Evolutionary conservation across 2,113 vertebrate species (phyloP).

Genomic region (Sakesphorus luctuosus): DNA sequence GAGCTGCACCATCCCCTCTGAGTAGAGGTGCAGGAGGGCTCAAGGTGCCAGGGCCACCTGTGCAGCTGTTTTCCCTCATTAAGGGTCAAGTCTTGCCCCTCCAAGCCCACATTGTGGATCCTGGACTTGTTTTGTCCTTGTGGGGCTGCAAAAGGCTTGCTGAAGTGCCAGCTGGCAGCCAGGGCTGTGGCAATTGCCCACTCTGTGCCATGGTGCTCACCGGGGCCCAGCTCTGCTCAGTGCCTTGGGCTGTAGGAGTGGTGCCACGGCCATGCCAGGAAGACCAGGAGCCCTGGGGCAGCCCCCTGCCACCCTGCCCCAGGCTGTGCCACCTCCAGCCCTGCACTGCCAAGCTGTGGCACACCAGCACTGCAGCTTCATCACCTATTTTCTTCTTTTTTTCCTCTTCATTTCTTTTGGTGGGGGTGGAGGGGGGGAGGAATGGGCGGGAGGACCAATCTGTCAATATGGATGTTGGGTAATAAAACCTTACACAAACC

Average conservation of each 20-base stretch:
- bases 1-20: neutral
- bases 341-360: neutral
- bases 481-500: conserved; percentile 71
- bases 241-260: neutral
- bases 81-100: neutral
- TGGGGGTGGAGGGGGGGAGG: neutral
- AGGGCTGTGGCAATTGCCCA: neutral
- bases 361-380: neutral
- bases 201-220: accelerated
- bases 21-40: neutral
- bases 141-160: neutral
- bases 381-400: neutral
- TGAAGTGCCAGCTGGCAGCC: neutral
- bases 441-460: neutral
- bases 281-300: neutral
- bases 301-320: neutral
- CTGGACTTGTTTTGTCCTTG: neutral
- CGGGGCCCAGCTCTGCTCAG: neutral
- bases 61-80: neutral
- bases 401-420: conserved; percentile 6
- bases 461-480: conserved; percentile 68
- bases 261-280: neutral
- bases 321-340: neutral
- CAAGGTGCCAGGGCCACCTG: neutral
- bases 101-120: neutral